Percentiles rank a stretch among this genome's conserved stretches.
Conservation (phyloP, 1,140 invertebrate species). For the Forficula auricularia region DNA sequence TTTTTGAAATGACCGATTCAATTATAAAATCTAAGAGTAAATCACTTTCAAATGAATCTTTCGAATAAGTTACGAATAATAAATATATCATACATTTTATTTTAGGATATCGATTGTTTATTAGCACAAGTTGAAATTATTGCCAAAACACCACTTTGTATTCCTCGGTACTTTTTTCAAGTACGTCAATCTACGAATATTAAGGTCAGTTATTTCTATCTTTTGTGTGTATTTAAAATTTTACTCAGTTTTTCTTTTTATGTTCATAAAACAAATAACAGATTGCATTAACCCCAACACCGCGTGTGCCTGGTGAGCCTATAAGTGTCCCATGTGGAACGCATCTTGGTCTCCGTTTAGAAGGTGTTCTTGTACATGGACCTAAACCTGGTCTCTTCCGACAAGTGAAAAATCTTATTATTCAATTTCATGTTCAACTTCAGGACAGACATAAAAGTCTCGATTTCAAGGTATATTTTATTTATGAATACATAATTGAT, state of each 20-base stretch:
- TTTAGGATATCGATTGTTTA: slow-evolving; percentile 51
- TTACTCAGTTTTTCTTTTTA: not conserved
- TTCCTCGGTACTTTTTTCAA: slow-evolving; percentile 80
- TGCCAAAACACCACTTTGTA: slow-evolving; percentile 43
- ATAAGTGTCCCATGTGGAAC: slow-evolving; percentile 57
- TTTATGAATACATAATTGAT: not conserved
- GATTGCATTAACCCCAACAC: slow-evolving; percentile 69
- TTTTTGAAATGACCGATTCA: no score
- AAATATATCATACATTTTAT: slow-evolving; percentile 11
- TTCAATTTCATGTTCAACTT: slow-evolving; percentile 47
- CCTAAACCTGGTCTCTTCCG: slow-evolving; percentile 42
- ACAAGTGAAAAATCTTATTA: slow-evolving; percentile 47
- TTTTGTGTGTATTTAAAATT: no score
- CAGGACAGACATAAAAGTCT: slow-evolving; percentile 27
- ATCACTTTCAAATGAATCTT: no score
- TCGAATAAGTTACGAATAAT: no score
- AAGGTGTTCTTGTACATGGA: slow-evolving; percentile 66
- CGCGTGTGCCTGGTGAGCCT: slow-evolving; percentile 52
- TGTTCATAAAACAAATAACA: slow-evolving; percentile 25
- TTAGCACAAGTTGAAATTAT: slow-evolving; percentile 46
- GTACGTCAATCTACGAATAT: slow-evolving; percentile 59
- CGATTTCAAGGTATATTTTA: slow-evolving; percentile 29
- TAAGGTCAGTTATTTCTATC: slow-evolving; percentile 21
- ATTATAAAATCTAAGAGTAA: no score
- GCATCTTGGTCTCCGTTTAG: slow-evolving; percentile 67